Evolutionary conservation across 1,140 invertebrate species (phyloP), one percentile per base, ranked within the genome.

Genomic region (Drosophila mayri): DNA sequence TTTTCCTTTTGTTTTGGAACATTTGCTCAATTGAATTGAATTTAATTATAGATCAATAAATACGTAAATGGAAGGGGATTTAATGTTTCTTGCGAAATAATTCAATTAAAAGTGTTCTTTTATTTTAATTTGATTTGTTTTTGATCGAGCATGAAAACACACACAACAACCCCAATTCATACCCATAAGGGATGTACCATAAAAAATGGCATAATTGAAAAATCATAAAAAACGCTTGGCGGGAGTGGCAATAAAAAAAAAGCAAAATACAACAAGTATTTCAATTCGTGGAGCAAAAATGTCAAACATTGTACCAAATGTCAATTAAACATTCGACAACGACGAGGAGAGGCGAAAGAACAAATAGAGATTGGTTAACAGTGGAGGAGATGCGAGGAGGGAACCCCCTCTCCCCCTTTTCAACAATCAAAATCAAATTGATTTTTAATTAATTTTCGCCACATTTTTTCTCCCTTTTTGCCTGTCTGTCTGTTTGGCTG

Each of bases 371-470:
- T 28, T 62, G 47, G 74, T 58, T 70, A 20, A 40, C 41, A 37
- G 22, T 47, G 28, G 25, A 18, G 22, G 9, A 25, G 25, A 47
- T 62, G 43, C 43, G 6, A 20, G 20, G 40, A 20, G 40, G 57
- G 9, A 14, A 4, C 16, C 37, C 40, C 12, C 28, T 18, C 6
- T 11, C 0, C 16, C 46, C 37, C 32, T 71, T 57, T 67, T 80
- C 70, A 90, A 90, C 85, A 90, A 90, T 90, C 81, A 90, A 90
- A 90, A 85, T 90, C 78, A 90, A 90, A 90, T 90, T 90, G 85
- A 90, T 90, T 90, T 90, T 90, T 90, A 90, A 90, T 90, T 90
- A 90, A 90, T 90, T 90, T 90, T 90, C 78, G 81, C 87, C 85
- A 90, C 85, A 79, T 90, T 85, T 90, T 90, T 88, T 73, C 44